A percentile compares a stretch with the other conserved stretches of the same genome.
Conservation (phyloP, 2,797 vertebrate genomes). For the Eospalax fontanierii region DNA sequence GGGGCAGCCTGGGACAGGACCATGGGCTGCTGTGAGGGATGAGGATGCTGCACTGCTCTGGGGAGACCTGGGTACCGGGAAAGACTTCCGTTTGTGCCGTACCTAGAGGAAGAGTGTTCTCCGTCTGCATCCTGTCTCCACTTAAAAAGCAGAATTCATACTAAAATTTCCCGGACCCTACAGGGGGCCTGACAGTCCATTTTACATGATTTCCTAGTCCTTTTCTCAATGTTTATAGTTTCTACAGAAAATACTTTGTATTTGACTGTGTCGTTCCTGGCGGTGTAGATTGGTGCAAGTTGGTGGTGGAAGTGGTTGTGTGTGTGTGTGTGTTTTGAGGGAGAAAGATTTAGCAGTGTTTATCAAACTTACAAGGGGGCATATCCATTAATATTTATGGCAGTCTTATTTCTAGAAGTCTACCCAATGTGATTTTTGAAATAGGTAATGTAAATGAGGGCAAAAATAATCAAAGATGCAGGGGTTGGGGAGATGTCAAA, state of each 20-base stretch:
- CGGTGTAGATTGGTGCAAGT: not conserved
- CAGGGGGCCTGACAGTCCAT: not conserved
- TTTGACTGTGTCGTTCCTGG: not conserved
- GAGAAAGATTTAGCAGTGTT: not conserved
- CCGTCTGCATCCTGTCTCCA: not conserved
- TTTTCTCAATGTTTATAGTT: constrained; percentile 36
- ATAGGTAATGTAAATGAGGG: not conserved
- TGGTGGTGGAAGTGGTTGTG: not conserved
- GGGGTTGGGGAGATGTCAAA: too few relatives aligned
- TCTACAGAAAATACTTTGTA: not conserved
- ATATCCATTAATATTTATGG: not conserved
- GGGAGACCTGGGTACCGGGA: too few relatives aligned
- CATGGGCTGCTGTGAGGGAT: not conserved
- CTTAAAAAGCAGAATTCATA: not conserved
- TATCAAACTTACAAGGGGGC: not conserved
- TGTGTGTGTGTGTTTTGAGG: not conserved
- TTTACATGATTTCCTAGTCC: not conserved
- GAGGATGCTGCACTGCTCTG: not conserved
- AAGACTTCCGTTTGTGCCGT: not conserved
- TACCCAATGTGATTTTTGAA: constrained; percentile 15
- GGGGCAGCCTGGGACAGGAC: accelerated
- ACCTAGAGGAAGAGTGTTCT: not conserved
- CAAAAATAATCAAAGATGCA: not conserved
- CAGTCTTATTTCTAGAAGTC: not conserved
- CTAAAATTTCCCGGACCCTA: not conserved